Percentiles rank a stretch among this genome's conserved stretches.
Conservation (phyloP, 2,888 invertebrate genomes). For the Nasonia oneida region DNA sequence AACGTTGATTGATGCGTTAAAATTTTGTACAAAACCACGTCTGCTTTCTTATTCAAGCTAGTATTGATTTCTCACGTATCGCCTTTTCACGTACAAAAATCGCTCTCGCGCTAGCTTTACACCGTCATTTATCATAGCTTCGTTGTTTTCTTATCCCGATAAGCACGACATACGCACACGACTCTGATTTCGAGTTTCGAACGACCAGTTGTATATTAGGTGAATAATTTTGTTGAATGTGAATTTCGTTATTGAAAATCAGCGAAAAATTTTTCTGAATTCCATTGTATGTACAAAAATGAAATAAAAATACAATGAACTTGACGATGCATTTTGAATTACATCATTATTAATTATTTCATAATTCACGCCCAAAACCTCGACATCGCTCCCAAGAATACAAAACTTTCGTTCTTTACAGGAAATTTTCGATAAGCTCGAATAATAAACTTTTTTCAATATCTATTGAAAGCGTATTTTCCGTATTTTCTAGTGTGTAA, state of each 20-base stretch:
- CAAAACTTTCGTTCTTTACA: no score
- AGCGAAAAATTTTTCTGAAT: background rate
- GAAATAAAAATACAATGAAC: constrained; percentile 1
- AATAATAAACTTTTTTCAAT: background rate
- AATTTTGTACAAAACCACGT: background rate
- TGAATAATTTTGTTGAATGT: background rate
- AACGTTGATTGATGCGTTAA: constrained; percentile 1
- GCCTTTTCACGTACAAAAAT: background rate
- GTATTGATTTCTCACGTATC: background rate
- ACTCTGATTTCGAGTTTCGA: background rate
- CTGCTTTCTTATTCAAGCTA: background rate
- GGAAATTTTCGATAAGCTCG: no score
- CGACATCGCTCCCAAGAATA: no score
- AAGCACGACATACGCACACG: background rate
- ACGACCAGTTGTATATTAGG: background rate
- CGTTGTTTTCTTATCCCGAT: background rate
- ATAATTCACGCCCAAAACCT: background rate
- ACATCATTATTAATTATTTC: background rate
- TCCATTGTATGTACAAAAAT: background rate
- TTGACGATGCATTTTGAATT: background rate
- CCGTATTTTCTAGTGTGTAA: no score
- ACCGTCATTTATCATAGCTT: background rate
- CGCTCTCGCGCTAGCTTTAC: background rate
- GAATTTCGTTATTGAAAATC: background rate
- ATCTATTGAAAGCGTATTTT: no score